A percentile compares a stretch with the other conserved stretches of the same genome.
Evolutionary conservation across 2,888 invertebrate genomes (phyloP).

Genomic region (Cantharis rustica): DNA sequence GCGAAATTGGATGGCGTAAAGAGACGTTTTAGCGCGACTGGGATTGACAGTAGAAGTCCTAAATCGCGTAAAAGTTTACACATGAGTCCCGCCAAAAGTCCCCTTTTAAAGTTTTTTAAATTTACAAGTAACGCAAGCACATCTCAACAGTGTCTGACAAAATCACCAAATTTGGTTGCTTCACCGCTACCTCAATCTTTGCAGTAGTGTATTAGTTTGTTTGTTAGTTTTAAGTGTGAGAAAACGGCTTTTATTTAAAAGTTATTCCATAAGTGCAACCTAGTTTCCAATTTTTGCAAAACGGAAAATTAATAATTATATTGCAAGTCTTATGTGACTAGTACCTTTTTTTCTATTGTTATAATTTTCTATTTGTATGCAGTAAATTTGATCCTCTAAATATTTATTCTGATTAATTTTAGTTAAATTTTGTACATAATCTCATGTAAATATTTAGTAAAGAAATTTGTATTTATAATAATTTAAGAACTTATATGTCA

Average conservation of each 20-base stretch:
- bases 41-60: background rate
- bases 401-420: background rate
- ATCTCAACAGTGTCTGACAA: slow-evolving; percentile 12
- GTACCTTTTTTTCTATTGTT: too few species aligned
- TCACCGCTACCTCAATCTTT: slow-evolving; percentile 10
- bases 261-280: too few species aligned
- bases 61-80: background rate
- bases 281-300: background rate
- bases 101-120: slow-evolving; percentile 37
- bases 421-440: background rate
- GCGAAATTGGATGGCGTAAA: slow-evolving; percentile 35
- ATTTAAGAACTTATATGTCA: background rate
- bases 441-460: background rate
- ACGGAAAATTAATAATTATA: background rate
- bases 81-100: slow-evolving; percentile 31
- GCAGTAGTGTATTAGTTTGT: background rate
- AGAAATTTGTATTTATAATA: background rate
- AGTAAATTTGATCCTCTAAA: too few species aligned
- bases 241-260: too few species aligned
- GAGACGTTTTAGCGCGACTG: slow-evolving; percentile 5
- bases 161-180: slow-evolving; percentile 19
- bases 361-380: too few species aligned
- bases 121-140: slow-evolving; percentile 34
- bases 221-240: too few species aligned
- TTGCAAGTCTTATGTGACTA: background rate